phyloP scores from a whole-genome alignment of 2,113 vertebrate genomes.

The Rousettus leschenaultii region DNA sequence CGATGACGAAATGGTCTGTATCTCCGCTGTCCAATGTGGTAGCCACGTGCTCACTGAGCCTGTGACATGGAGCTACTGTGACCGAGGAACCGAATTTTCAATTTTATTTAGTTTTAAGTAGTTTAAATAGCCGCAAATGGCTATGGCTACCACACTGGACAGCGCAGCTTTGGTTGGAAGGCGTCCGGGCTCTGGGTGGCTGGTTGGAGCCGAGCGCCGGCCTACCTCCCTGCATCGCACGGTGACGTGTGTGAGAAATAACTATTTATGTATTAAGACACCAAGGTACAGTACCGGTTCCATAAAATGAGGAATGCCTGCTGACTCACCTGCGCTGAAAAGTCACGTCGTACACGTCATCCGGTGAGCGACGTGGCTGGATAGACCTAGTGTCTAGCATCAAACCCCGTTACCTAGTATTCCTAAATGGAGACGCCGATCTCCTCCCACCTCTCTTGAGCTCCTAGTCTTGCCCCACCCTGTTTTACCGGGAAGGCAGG shows the following conservation, averaged over 20 bases:
- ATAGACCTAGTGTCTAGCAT: neutral
- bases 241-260: neutral
- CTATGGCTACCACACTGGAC: neutral
- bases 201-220: neutral
- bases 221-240: neutral
- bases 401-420: neutral
- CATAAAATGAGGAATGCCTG: neutral
- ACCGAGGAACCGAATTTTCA: neutral
- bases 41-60: neutral
- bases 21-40: neutral
- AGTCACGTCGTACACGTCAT: neutral
- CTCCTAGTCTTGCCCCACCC: neutral
- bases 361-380: neutral
- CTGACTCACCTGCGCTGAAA: neutral
- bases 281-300: neutral
- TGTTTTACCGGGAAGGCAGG: neutral
- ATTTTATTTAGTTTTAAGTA: neutral
- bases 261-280: neutral
- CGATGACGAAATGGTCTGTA: neutral
- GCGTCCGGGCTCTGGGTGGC: neutral
- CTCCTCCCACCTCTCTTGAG: neutral
- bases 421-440: neutral
- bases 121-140: neutral
- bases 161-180: neutral
- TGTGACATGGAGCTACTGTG: neutral